Percentiles rank a stretch among this genome's conserved stretches.
Evolutionary conservation across 1,140 invertebrate genomes (phyloP).

Genomic region (Drosophila biarmipes): DNA sequence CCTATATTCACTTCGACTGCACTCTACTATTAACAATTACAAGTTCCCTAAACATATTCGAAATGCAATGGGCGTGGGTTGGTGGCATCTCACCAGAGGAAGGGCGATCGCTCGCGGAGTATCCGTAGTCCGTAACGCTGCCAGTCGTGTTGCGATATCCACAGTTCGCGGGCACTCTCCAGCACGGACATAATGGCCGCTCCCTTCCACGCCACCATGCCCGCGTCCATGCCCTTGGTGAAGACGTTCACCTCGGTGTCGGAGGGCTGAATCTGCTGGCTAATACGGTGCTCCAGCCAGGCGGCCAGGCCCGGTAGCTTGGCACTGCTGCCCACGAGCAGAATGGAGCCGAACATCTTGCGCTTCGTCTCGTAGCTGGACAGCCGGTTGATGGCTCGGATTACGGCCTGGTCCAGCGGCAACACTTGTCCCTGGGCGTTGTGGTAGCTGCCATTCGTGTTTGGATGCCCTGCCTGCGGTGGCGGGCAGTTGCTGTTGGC

Average conservation of each 20-base stretch:
- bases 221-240: slow-evolving; percentile 95
- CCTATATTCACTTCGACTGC: neutral
- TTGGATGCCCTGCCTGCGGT: slow-evolving; percentile 15
- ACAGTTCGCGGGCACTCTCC: slow-evolving; percentile 96
- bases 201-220: slow-evolving; percentile 96
- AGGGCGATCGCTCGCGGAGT: slow-evolving; percentile 93
- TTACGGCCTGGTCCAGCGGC: slow-evolving; percentile 94
- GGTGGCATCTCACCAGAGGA: slow-evolving; percentile 88
- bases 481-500: slow-evolving; percentile 18
- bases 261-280: slow-evolving; percentile 83
- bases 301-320: slow-evolving; percentile 94
- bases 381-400: slow-evolving; percentile 97
- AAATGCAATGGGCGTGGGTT: neutral
- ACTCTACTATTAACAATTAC: neutral
- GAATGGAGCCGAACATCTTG: slow-evolving; percentile 97
- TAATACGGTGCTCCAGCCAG: slow-evolving; percentile 95
- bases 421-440: slow-evolving; percentile 91
- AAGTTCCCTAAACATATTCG: slow-evolving; percentile 33
- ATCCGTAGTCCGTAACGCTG: slow-evolving; percentile 92
- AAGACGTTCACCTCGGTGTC: slow-evolving; percentile 73
- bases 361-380: slow-evolving; percentile 94
- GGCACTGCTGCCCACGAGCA: slow-evolving; percentile 95
- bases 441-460: slow-evolving; percentile 85
- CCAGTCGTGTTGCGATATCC: slow-evolving; percentile 95
- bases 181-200: slow-evolving; percentile 96